A percentile compares a stretch with the other conserved stretches of the same genome.
Conservation (phyloP, 1,140 invertebrate species). For the Samia ricini region DNA sequence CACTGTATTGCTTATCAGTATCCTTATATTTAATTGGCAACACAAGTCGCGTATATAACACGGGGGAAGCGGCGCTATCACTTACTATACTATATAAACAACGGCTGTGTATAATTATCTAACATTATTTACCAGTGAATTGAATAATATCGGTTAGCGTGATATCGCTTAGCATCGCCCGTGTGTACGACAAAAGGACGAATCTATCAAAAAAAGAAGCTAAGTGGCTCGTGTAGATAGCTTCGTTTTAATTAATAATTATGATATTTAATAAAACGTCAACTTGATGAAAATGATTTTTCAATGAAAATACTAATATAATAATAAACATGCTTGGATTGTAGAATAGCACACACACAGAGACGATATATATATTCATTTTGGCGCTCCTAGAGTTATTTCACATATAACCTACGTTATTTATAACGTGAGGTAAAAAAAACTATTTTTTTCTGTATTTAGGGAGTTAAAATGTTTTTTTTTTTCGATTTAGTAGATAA, state of each 20-base stretch:
- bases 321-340: constrained; percentile 33
- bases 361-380: constrained; percentile 28
- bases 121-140: no score
- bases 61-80: not conserved
- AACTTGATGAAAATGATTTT: constrained; percentile 54
- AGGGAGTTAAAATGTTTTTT: constrained; percentile 33
- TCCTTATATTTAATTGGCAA: constrained; percentile 46
- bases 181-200: not conserved
- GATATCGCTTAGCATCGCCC: constrained; percentile 1
- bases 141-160: not conserved
- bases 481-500: constrained; percentile 62
- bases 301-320: not conserved
- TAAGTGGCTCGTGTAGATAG: constrained; percentile 73
- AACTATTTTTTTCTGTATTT: constrained; percentile 39
- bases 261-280: constrained; percentile 69
- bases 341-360: constrained; percentile 44
- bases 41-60: constrained; percentile 16
- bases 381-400: constrained; percentile 42
- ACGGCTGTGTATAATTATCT: not conserved
- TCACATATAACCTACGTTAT: constrained; percentile 32
- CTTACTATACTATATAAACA: not conserved
- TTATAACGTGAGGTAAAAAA: constrained; percentile 34
- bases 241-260: constrained; percentile 75
- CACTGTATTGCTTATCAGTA: no score
- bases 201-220: constrained; percentile 39